These are phyloP conservation scores for Epinotia brunnichana DNA, from an alignment of 2,888 invertebrate genomes.

Conservation along the genomic window DNA sequence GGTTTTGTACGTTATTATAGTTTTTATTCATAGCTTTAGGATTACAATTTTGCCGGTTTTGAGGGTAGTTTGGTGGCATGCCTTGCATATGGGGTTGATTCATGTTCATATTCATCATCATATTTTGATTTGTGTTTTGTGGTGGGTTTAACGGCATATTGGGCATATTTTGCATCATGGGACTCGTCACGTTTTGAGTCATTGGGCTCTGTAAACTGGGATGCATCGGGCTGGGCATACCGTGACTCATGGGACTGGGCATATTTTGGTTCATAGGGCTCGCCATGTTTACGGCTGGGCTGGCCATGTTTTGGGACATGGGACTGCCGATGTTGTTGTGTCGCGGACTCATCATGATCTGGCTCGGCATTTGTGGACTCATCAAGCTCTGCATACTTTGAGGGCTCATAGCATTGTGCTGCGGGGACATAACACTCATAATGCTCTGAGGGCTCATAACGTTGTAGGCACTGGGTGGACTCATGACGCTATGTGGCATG, in stretches of 20 bases:
- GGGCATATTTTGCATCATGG: conserved; percentile 75
- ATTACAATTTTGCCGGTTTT: conserved; percentile 66
- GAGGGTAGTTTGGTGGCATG: conserved; percentile 60
- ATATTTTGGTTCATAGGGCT: conserved; percentile 68
- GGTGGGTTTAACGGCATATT: conserved; percentile 72
- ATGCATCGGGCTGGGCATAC: conserved; percentile 78
- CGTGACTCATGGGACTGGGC: conserved; percentile 74
- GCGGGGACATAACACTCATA: conserved; percentile 81
- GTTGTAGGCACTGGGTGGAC: conserved; percentile 74
- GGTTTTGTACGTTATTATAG: conserved; percentile 65
- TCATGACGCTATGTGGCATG: conserved; percentile 73
- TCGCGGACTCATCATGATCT: conserved; percentile 78
- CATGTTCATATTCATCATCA: conserved; percentile 63
- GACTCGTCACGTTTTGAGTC: conserved; percentile 73
- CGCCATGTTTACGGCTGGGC: conserved; percentile 70
- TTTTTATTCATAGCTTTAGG: conserved; percentile 67
- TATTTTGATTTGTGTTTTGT: conserved; percentile 61
- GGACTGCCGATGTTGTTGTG: conserved; percentile 69
- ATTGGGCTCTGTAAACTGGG: conserved; percentile 75
- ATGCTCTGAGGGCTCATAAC: conserved; percentile 80
- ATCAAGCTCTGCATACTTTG: conserved; percentile 77
- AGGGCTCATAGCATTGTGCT: conserved; percentile 78
- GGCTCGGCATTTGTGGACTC: conserved; percentile 79
- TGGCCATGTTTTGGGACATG: conserved; percentile 70
- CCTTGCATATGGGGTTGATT: conserved; percentile 60